Conservation (phyloP, 2,888 invertebrate species). For the Hymenopus coronatus region DNA sequence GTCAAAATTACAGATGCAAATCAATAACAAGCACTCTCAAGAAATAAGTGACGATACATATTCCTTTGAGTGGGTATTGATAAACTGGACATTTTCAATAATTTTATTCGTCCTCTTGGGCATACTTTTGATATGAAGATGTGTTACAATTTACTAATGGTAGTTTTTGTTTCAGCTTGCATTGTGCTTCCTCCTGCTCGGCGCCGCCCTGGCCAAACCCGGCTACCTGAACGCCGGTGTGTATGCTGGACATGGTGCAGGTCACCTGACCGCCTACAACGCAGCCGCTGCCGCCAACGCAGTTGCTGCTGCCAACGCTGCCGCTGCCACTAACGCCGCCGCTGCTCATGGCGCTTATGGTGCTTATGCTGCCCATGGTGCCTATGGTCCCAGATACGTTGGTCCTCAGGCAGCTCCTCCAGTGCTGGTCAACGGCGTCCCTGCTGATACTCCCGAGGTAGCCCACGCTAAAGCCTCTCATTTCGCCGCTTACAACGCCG, state of each 20-base stretch:
- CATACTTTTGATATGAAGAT: too few relatives aligned
- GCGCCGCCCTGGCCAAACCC: neutral
- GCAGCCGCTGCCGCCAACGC: neutral
- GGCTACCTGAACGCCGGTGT: neutral
- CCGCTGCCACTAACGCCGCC: neutral
- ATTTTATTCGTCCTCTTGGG: too few relatives aligned
- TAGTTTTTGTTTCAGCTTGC: neutral
- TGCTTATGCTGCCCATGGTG: neutral
- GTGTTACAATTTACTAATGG: neutral
- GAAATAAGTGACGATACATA: too few relatives aligned
- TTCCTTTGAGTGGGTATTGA: too few relatives aligned
- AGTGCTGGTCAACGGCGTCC: neutral
- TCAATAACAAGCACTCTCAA: too few relatives aligned
- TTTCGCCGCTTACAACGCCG: conserved; percentile 14
- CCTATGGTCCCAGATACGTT: neutral
- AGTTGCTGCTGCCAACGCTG: neutral
- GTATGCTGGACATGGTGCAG: conserved; percentile 41
- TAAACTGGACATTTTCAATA: too few relatives aligned
- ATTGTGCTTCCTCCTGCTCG: neutral
- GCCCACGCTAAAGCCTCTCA: conserved; percentile 27
- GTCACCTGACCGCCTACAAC: conserved; percentile 43
- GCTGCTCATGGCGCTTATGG: neutral
- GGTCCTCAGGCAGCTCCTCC: conserved; percentile 29
- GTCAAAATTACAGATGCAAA: too few relatives aligned
- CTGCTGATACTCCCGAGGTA: conserved; percentile 27